Evolutionary conservation across 2,113 vertebrate species (phyloP).

Genomic region (Chlorodrepanis virens): DNA sequence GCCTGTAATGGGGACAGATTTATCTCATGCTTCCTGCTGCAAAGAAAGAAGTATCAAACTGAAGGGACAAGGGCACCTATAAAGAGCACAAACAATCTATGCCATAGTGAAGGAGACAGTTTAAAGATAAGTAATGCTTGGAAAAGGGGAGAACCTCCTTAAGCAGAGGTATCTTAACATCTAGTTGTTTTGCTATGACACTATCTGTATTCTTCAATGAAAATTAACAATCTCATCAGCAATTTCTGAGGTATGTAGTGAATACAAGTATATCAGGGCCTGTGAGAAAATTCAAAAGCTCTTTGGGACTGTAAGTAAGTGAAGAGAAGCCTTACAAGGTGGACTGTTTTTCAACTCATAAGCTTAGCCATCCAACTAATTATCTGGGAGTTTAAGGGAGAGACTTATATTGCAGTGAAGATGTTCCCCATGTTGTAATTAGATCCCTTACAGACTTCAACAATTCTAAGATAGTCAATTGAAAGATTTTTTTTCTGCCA

Average conservation of each 20-base stretch:
- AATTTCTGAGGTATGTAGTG: background rate
- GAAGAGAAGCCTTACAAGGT: background rate
- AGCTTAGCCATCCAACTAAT: background rate
- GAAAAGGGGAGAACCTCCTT: background rate
- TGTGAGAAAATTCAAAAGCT: background rate
- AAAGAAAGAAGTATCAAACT: background rate
- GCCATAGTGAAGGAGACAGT: background rate
- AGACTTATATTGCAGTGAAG: background rate
- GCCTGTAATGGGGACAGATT: background rate
- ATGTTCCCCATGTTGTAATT: background rate
- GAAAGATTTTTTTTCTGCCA: background rate
- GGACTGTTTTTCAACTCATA: background rate
- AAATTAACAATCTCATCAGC: background rate
- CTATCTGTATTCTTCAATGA: background rate
- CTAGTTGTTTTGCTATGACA: background rate
- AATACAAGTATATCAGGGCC: background rate
- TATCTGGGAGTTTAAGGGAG: background rate
- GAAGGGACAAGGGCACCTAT: background rate
- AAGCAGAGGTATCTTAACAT: background rate
- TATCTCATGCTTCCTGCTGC: background rate
- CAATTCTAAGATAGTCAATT: background rate
- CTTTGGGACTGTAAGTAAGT: background rate
- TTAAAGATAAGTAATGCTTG: background rate
- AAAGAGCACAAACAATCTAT: background rate
- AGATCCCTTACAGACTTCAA: background rate